These are phyloP conservation scores for Phaenicophaeus curvirostris DNA, from an alignment of 2,797 vertebrate genomes.

Conservation along the genomic window DNA sequence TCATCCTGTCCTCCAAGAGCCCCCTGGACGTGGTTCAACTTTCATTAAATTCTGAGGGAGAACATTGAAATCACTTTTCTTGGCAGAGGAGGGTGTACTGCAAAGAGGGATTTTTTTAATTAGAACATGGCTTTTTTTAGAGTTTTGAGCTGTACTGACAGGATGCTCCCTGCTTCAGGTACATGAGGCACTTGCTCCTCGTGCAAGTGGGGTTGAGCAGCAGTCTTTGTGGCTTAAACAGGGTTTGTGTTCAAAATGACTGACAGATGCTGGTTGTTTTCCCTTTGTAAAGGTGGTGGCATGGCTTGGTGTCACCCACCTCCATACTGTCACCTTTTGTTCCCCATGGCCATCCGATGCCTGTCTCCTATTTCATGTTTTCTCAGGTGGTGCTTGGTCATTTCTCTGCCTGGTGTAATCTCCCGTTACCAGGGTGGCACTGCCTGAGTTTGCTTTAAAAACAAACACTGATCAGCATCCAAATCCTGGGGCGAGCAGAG, in stretches of 20 bases:
- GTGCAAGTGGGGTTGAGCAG: rapidly evolving
- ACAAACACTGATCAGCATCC: not conserved
- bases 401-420: not conserved
- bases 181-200: rapidly evolving
- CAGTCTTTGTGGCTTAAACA: rapidly evolving
- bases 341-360: not conserved
- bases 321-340: not conserved
- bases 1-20: not conserved
- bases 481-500: not conserved
- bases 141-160: not conserved
- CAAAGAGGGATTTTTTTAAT: not conserved
- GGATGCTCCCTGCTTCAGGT: not conserved
- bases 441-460: not conserved
- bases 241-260: not conserved
- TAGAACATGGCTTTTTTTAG: not conserved
- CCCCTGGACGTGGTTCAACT: not conserved
- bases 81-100: not conserved
- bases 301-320: not conserved
- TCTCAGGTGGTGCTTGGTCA: constrained; percentile 46
- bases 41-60: not conserved
- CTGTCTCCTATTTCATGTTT: constrained; percentile 20
- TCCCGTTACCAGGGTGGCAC: not conserved
- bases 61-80: not conserved
- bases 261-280: not conserved
- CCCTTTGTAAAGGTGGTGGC: rapidly evolving